phyloP scores from a whole-genome alignment of 2,797 vertebrate genomes.

The Phataginus tricuspis region DNA sequence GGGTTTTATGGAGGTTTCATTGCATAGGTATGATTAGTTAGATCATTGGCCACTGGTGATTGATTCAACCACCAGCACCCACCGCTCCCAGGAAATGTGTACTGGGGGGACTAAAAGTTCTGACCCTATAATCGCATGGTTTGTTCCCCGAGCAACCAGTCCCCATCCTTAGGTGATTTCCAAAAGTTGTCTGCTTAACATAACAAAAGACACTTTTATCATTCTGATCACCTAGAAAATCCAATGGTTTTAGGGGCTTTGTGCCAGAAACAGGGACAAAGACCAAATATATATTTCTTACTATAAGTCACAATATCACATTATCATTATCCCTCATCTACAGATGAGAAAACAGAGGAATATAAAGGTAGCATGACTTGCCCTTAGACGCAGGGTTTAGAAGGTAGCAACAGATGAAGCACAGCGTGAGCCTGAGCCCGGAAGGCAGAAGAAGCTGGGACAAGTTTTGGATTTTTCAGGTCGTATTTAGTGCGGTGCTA shows the following conservation, averaged over 20 bases:
- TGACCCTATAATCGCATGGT: background rate
- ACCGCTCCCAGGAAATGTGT: background rate
- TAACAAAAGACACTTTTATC: background rate
- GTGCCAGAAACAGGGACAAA: background rate
- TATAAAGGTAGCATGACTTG: background rate
- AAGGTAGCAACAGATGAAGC: background rate
- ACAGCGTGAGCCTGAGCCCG: background rate
- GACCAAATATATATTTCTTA: background rate
- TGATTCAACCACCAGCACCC: background rate
- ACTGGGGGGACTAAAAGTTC: background rate
- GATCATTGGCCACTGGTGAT: background rate
- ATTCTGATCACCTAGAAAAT: background rate
- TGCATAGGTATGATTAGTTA: background rate
- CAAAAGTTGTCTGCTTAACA: background rate
- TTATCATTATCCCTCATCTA: background rate
- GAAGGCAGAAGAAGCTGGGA: background rate
- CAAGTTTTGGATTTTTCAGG: background rate
- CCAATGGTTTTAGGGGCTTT: background rate
- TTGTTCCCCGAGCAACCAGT: background rate
- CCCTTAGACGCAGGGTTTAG: background rate
- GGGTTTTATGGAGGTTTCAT: background rate
- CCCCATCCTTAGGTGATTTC: background rate
- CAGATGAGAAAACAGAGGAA: background rate
- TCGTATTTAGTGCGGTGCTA: background rate
- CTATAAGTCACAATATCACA: background rate